Conservation (phyloP, 2,888 invertebrate genomes). For the Ephialtes manifestator region DNA sequence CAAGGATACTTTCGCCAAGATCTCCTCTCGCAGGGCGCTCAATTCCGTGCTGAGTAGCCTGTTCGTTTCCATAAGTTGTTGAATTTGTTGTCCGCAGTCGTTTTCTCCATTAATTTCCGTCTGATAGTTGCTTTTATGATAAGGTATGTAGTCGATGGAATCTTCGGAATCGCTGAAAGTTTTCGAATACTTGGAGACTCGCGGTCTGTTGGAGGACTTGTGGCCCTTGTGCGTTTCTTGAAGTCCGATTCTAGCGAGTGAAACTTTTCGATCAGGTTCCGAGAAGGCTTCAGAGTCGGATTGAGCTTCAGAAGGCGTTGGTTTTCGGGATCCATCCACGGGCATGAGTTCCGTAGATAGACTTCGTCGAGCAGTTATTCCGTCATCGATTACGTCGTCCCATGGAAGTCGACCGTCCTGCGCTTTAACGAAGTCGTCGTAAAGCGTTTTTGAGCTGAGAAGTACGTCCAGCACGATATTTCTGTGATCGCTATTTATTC, state of each 20-base stretch:
- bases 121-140: conserved; percentile 77
- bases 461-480: conserved; percentile 80
- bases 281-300: conserved; percentile 95
- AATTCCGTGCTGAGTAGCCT: conserved; percentile 78
- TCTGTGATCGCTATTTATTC: conserved; percentile 76
- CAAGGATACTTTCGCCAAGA: conserved; percentile 72
- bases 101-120: conserved; percentile 77
- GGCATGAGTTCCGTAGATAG: conserved; percentile 52
- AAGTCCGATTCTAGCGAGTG: conserved; percentile 92
- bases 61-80: conserved; percentile 80
- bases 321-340: conserved; percentile 44
- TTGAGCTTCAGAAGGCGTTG: conserved; percentile 77
- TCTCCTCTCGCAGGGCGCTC: conserved; percentile 77
- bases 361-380: conserved; percentile 53
- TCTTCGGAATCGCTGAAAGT: conserved; percentile 84
- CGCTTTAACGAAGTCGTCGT: conserved; percentile 80
- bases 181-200: conserved; percentile 79
- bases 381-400: conserved; percentile 60
- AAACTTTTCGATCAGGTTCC: conserved; percentile 94
- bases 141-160: conserved; percentile 80
- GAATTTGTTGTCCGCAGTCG: conserved; percentile 77
- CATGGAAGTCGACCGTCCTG: conserved; percentile 75
- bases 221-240: conserved; percentile 85
- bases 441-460: conserved; percentile 81
- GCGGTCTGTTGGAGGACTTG: conserved; percentile 73